phyloP scores from a whole-genome alignment of 35 echinoderm and acorn worm genomes.

The Lytechinus variegatus region DNA sequence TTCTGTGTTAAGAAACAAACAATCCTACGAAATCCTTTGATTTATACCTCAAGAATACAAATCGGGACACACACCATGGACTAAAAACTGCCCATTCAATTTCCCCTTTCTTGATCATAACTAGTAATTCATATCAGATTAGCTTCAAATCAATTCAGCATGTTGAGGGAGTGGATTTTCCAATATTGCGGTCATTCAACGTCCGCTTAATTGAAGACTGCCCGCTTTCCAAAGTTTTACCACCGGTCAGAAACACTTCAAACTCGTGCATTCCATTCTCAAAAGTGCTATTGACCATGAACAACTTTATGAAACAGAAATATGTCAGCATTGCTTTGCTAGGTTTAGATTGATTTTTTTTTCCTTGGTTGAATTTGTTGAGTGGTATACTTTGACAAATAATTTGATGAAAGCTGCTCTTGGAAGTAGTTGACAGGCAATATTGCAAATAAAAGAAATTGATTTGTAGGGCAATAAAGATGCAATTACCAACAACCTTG shows the following conservation, averaged over 20 bases:
- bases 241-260: not conserved
- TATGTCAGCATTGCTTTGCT: not conserved
- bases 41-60: not conserved
- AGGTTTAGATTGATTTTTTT: not conserved
- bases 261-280: not conserved
- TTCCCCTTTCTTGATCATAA: not conserved
- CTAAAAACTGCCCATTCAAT: not conserved
- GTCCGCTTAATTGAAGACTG: not conserved
- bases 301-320: not conserved
- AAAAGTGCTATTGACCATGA: constrained; percentile 8
- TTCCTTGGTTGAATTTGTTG: not conserved
- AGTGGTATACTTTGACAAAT: not conserved
- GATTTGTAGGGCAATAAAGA: not conserved
- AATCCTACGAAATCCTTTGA: not conserved
- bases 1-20: constrained; percentile 11
- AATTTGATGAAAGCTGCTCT: not conserved
- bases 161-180: constrained; percentile 6
- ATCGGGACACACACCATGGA: not conserved
- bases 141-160: not conserved
- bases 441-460: constrained; percentile 5
- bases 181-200: constrained; percentile 11
- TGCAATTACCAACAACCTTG: not conserved
- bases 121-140: not conserved
- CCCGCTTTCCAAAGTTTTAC: not conserved
- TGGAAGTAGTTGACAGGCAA: not conserved